phyloP scores from a whole-genome alignment of 30 jellyfish, hydroid and myxozoan species.

The Turritopsis dohrnii region DNA sequence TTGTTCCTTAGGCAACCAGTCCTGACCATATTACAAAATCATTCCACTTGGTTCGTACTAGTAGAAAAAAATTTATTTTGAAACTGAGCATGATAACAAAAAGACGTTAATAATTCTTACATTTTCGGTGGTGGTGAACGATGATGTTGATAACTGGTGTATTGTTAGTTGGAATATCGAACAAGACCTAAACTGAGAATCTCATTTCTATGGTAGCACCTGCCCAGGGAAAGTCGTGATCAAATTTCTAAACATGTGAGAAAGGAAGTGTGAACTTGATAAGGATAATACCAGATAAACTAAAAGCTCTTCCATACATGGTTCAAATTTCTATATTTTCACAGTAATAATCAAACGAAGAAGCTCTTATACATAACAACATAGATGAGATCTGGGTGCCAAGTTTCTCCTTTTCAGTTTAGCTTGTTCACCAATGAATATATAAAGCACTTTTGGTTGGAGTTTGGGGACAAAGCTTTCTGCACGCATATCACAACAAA shows the following conservation, averaged over 20 bases:
- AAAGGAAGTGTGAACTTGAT: not conserved
- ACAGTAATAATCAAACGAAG: not conserved
- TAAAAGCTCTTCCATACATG: too few species aligned
- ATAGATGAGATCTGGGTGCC: not conserved
- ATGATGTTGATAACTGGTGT: not conserved
- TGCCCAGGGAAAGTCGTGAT: not conserved
- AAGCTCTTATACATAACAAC: not conserved
- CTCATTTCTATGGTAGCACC: not conserved
- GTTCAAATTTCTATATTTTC: too few species aligned
- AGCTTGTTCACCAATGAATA: not conserved
- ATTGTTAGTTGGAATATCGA: not conserved
- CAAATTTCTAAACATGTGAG: not conserved
- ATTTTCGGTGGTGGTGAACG: not conserved
- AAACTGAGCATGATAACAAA: not conserved
- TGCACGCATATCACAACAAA: not conserved
- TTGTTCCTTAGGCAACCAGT: too few species aligned
- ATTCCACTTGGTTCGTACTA: too few species aligned
- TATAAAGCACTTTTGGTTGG: not conserved
- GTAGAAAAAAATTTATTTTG: too few species aligned
- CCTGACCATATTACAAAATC: too few species aligned
- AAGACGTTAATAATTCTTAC: not conserved
- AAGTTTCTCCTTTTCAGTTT: not conserved
- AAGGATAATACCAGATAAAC: not conserved
- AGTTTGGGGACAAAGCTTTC: not conserved
- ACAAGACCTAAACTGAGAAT: not conserved